Conservation (phyloP, 2,797 vertebrate genomes). For the Tenualosa thibaudeaui region DNA sequence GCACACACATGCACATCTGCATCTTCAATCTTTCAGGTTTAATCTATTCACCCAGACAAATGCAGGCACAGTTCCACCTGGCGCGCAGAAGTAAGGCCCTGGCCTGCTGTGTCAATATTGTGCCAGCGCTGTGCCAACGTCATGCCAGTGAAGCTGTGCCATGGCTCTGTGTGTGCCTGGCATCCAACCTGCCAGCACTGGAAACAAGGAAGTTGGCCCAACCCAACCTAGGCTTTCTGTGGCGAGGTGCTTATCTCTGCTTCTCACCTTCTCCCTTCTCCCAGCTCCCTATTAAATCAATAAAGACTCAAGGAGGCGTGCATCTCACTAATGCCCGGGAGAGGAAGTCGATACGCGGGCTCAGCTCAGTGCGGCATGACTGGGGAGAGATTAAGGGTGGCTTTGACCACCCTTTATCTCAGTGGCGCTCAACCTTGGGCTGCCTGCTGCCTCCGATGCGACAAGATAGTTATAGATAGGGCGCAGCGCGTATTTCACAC, state of each 20-base stretch:
- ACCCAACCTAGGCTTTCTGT: background rate
- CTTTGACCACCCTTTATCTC: slow-evolving; percentile 45
- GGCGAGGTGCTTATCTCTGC: slow-evolving; percentile 33
- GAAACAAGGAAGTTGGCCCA: background rate
- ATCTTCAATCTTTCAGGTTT: background rate
- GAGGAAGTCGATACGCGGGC: slow-evolving; percentile 37
- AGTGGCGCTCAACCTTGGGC: slow-evolving; percentile 38
- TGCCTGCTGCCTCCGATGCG: slow-evolving; percentile 8
- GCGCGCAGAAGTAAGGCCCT: background rate
- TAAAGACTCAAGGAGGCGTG: slow-evolving; percentile 41
- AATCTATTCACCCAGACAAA: background rate
- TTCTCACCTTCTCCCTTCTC: slow-evolving; percentile 47
- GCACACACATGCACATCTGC: background rate
- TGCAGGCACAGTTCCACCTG: background rate
- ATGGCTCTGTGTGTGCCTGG: background rate
- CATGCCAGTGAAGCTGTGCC: background rate
- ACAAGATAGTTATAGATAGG: background rate
- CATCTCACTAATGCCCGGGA: slow-evolving; percentile 37
- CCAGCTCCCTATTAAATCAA: slow-evolving; percentile 43
- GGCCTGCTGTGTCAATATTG: background rate
- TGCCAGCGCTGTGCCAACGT: slow-evolving; percentile 3
- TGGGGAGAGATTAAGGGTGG: slow-evolving; percentile 44
- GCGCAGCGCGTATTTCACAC: background rate
- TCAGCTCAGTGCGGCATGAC: slow-evolving; percentile 18
- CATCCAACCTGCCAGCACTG: background rate